A percentile compares a stretch with the other conserved stretches of the same genome.
Evolutionary conservation across 2,888 invertebrate species (phyloP).

Genomic region (Anorthoa munda): DNA sequence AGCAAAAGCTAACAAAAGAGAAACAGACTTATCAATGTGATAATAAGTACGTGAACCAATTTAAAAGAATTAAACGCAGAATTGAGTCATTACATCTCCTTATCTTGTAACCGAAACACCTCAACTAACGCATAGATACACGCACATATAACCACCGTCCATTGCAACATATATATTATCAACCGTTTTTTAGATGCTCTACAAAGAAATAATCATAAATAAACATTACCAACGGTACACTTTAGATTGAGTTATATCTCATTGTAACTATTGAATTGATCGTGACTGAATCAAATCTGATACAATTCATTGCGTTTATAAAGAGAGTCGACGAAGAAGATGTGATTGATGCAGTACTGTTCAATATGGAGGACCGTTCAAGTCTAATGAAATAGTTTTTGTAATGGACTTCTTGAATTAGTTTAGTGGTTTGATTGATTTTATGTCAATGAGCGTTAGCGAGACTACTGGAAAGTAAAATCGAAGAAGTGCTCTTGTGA

Average conservation of each 20-base stretch:
- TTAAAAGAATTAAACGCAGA: slow-evolving; percentile 37
- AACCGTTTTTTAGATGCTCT: slow-evolving; percentile 48
- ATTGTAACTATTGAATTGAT: slow-evolving; percentile 73
- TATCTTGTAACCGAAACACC: slow-evolving; percentile 45
- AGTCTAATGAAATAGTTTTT: slow-evolving; percentile 63
- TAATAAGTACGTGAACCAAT: slow-evolving; percentile 21
- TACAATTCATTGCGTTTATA: slow-evolving; percentile 80
- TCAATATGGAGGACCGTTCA: slow-evolving; percentile 61
- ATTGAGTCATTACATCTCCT: slow-evolving; percentile 50
- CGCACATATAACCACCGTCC: slow-evolving; percentile 48
- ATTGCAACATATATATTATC: slow-evolving; percentile 57
- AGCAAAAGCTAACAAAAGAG: slow-evolving; percentile 11
- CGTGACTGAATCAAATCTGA: slow-evolving; percentile 82
- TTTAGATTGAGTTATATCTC: slow-evolving; percentile 85
- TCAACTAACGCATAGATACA: slow-evolving; percentile 36
- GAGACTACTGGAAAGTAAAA: slow-evolving; percentile 2
- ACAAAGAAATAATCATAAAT: slow-evolving; percentile 73
- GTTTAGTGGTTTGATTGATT: slow-evolving; percentile 50
- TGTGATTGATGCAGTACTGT: slow-evolving; percentile 75
- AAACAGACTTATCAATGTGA: slow-evolving; percentile 8
- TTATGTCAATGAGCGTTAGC: slow-evolving; percentile 29
- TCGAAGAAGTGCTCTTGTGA: neutral
- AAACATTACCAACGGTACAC: slow-evolving; percentile 78
- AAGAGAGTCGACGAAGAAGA: slow-evolving; percentile 72
- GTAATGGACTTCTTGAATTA: slow-evolving; percentile 51